Evolutionary conservation across 2,888 invertebrate genomes (phyloP).

Genomic region (Lycophotia porphyrea): DNA sequence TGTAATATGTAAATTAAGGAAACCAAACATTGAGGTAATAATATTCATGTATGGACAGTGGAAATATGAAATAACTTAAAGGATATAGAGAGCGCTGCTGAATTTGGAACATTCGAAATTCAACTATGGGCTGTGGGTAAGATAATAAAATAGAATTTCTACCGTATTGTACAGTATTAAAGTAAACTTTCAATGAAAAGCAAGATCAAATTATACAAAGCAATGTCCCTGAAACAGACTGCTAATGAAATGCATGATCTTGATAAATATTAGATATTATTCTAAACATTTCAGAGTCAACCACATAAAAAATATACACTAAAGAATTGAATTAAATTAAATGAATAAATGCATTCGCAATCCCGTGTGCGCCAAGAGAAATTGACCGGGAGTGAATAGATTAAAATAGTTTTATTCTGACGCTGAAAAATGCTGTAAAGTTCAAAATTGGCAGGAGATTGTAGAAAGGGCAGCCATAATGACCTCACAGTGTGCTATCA

Average conservation of each 20-base stretch:
- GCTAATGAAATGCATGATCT: slow-evolving; percentile 19
- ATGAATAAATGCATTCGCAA: slow-evolving; percentile 60
- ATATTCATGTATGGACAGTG: slow-evolving; percentile 26
- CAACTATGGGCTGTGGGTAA: no score
- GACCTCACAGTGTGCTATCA: slow-evolving; percentile 11
- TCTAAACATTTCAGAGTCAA: slow-evolving; percentile 29
- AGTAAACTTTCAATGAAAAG: not conserved
- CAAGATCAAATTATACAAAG: slow-evolving; percentile 8
- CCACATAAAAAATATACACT: slow-evolving; percentile 34
- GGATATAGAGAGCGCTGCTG: not conserved
- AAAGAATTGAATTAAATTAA: slow-evolving; percentile 54
- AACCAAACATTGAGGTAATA: slow-evolving; percentile 29
- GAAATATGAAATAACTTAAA: slow-evolving; percentile 1
- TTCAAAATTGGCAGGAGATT: slow-evolving; percentile 53
- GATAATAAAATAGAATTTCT: not conserved
- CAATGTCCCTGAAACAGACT: not conserved
- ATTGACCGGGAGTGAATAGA: slow-evolving; percentile 47
- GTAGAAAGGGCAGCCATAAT: slow-evolving; percentile 35
- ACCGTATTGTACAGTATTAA: not conserved
- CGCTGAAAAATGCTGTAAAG: slow-evolving; percentile 26
- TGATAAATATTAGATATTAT: slow-evolving; percentile 11
- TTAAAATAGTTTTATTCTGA: slow-evolving; percentile 50
- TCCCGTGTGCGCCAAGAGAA: slow-evolving; percentile 37
- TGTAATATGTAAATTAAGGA: slow-evolving; percentile 38
- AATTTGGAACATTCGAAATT: not conserved